A percentile compares a stretch with the other conserved stretches of the same genome.
These are phyloP conservation scores for Pitangus sulphuratus DNA, from an alignment of 2,797 vertebrate species.

Conservation along the genomic window DNA sequence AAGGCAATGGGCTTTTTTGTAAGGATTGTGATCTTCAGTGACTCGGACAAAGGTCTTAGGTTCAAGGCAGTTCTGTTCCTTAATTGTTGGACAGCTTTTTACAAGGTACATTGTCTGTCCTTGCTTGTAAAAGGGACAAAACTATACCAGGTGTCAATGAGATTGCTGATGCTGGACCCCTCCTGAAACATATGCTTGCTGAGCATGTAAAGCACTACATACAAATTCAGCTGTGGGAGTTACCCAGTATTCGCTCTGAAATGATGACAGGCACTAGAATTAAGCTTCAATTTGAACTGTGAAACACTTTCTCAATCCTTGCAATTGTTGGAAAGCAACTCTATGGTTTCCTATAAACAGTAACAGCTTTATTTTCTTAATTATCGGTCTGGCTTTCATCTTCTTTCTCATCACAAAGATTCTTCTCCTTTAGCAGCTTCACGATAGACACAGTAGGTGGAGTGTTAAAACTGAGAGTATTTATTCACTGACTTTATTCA, in stretches of 20 bases:
- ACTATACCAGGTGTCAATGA: background rate
- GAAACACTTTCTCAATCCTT: background rate
- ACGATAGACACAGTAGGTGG: background rate
- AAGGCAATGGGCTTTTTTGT: background rate
- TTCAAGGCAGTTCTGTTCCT: rapidly evolving
- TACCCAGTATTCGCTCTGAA: background rate
- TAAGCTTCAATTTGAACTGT: background rate
- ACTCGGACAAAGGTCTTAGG: rapidly evolving
- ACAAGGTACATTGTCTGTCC: background rate
- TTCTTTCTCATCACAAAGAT: background rate
- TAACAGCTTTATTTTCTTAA: background rate
- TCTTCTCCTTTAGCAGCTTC: background rate
- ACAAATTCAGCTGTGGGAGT: background rate
- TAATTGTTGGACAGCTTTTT: background rate
- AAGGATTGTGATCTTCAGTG: background rate
- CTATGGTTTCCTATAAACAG: background rate
- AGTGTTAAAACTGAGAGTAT: background rate
- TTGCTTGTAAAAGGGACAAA: background rate
- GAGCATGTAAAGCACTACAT: background rate
- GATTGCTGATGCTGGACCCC: background rate
- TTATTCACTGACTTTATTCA: background rate
- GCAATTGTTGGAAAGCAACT: background rate
- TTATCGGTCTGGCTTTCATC: background rate
- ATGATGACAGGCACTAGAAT: background rate
- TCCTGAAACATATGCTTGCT: background rate